phyloP scores from a whole-genome alignment of 1,140 invertebrate genomes.

The Calliopsis andreniformis region DNA sequence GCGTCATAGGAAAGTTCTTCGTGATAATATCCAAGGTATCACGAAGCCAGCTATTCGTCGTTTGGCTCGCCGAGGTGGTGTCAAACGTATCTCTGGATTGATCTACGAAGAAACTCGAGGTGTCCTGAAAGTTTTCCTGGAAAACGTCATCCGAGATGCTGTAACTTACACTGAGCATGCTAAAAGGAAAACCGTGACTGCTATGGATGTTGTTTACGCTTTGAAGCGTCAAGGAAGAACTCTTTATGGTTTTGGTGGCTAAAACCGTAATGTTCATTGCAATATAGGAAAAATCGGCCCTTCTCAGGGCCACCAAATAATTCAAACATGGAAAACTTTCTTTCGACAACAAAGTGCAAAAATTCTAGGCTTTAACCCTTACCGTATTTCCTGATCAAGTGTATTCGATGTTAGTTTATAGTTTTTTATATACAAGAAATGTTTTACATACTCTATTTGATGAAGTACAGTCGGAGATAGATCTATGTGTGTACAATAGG shows the following conservation, averaged over 20 bases:
- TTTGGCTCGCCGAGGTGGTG: constrained; percentile 57
- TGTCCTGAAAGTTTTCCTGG: constrained; percentile 58
- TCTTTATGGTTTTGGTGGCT: constrained; percentile 60
- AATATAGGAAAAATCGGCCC: constrained; percentile 41
- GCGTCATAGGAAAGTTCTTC: constrained; percentile 62
- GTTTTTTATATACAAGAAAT: too few species aligned
- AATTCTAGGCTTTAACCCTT: too few species aligned
- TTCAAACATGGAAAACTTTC: neutral
- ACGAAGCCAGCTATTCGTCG: constrained; percentile 61
- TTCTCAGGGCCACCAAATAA: constrained; percentile 37
- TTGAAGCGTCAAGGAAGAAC: constrained; percentile 63
- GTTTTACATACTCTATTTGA: too few species aligned
- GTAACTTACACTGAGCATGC: constrained; percentile 61
- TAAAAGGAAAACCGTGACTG: constrained; percentile 57
- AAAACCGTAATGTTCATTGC: too few species aligned
- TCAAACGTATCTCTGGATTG: constrained; percentile 62
- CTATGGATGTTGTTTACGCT: constrained; percentile 63
- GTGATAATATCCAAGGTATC: constrained; percentile 66
- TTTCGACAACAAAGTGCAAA: too few species aligned
- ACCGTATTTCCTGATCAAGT: too few species aligned
- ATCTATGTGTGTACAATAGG: too few species aligned
- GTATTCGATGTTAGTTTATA: too few species aligned
- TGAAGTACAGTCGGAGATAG: too few species aligned
- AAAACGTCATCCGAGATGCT: constrained; percentile 59
- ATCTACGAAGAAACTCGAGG: constrained; percentile 63